Percentiles rank a stretch among this genome's conserved stretches.
Conservation (phyloP, 2,113 vertebrate genomes). For the Melanotaenia duboulayi region DNA sequence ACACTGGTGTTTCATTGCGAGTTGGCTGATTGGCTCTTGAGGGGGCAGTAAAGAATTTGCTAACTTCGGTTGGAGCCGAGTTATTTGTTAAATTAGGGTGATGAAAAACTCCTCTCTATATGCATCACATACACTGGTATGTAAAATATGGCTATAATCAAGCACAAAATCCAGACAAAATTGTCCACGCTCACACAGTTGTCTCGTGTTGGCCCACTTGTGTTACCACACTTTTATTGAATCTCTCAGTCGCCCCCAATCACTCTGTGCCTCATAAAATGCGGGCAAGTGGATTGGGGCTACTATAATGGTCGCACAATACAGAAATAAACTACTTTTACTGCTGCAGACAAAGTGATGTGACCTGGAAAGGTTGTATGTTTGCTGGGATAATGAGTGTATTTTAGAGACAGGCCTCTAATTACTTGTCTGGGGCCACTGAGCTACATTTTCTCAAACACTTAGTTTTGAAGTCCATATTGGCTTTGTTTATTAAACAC, state of each 20-base stretch:
- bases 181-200: slow-evolving; percentile 35
- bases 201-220: slow-evolving; percentile 58
- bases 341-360: slow-evolving; percentile 94
- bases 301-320: slow-evolving; percentile 91
- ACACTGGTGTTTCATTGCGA: slow-evolving; percentile 69
- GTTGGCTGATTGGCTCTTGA: slow-evolving; percentile 75
- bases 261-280: slow-evolving; percentile 94
- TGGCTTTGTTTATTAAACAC: slow-evolving; percentile 66
- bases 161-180: slow-evolving; percentile 43
- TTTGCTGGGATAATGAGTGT: slow-evolving; percentile 89
- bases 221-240: slow-evolving; percentile 87
- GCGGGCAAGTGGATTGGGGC: slow-evolving; percentile 92
- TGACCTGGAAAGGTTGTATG: slow-evolving; percentile 97
- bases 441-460: slow-evolving; percentile 66
- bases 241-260: slow-evolving; percentile 89
- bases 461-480: slow-evolving; percentile 70
- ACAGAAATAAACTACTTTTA: slow-evolving; percentile 98
- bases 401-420: slow-evolving; percentile 82
- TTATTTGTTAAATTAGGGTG: slow-evolving; percentile 64
- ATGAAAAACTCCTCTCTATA: slow-evolving; percentile 56
- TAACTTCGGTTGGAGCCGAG: slow-evolving; percentile 52
- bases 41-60: slow-evolving; percentile 67
- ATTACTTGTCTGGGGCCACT: slow-evolving; percentile 77
- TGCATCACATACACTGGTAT: slow-evolving; percentile 14
- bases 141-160: slow-evolving; percentile 53